Base-by-base conservation (phyloP, 1,140 invertebrate genomes). In the Tetragnatha versicolor region DNA sequence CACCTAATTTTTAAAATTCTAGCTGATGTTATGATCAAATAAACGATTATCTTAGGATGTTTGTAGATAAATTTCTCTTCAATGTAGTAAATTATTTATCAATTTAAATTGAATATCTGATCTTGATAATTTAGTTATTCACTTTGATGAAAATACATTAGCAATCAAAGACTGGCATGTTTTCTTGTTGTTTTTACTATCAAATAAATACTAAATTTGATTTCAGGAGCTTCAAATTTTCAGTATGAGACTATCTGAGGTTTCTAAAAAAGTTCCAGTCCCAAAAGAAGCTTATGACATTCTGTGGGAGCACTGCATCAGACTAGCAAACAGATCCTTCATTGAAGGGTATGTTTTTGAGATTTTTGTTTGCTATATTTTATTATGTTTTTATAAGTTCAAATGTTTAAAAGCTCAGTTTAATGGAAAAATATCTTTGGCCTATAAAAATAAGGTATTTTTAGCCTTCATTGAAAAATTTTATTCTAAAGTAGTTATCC, bases 231-330 rank as follows among this genome's bases (percentile, higher is more conserved):
- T 96, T 47, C 91, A 93, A 86, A 87, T 90, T n/a, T 92, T 96
- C 84, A 90, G 90, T 3, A 89, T 91, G 85, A 89, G 91, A 79
- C 85, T 97, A 45, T 90, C 91, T 58, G 91, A 93, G 80, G 88
- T 94, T 87, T 17, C 86, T 86, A 70, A 87, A 89, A 83, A 29
- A 42, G 47, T 66, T 51, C 51, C 45, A 29, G 47, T 98, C 66
- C 91, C 93, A 12, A 84, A 86, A 9, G 90, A 92, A 81, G 91
- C 93, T 0, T 87, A 89, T 55, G 88, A 89, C 60, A 87, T 91
- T 0, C 84, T 98, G 7, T 99, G 96, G 96, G 91, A 94, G 83
- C 92, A 92, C 84, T 90, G 95, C 55, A 90, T 95, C 0, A 91
- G 93, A 84, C 90, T 95, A 60, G 89, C 94, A 17, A 92, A 94